Base-by-base conservation (phyloP, 2,888 invertebrate species). In the Phalera bucephala region DNA sequence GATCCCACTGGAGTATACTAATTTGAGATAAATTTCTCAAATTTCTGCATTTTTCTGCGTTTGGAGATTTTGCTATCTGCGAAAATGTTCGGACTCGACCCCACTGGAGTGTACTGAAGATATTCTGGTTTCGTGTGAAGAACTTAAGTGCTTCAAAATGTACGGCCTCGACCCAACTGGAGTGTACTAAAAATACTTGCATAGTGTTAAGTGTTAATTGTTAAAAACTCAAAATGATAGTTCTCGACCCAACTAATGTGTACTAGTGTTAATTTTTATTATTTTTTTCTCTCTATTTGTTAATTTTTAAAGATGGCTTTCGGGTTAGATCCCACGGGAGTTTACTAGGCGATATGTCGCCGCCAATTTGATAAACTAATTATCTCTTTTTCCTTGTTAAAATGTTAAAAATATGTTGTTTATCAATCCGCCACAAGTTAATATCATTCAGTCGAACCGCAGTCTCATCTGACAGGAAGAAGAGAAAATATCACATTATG, bases 51-150 rank as follows among this genome's bases (percentile, higher is more conserved):
- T 20, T 32, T 11, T 17, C 3, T 5, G 5, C n/a, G 26, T 33
- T 44, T 48, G 41, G 42, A 40, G 19, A 33, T 33, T 29, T 36
- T 35, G 33, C 44, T 59, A 54, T 37, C 40, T 53, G 38, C 40
- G 54, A 82, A 75, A 68, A 88, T 86, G 88, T 78, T 80, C 64
- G 72, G 76, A 43, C 70, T 88, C 13, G 88, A 88, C 44, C 88
- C 88, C 23, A 87, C 88, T 35, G 87, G 84, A 71, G 85, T 88
- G 57, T 89, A 88, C 58, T 86, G 64, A 84, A 66, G 48, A 63
- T 36, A 42, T 60, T 50, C 47, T 54, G 55, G 45, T 51, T 53
- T 43, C 47, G 52, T 45, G 51, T 55, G 57, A 57, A 52, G 40
- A 59, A 54, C 35, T 40, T 35, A 61, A 69, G 70, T 75, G 68